phyloP scores from a whole-genome alignment of 1,140 invertebrate genomes.

The Tetragonula clypearis region DNA sequence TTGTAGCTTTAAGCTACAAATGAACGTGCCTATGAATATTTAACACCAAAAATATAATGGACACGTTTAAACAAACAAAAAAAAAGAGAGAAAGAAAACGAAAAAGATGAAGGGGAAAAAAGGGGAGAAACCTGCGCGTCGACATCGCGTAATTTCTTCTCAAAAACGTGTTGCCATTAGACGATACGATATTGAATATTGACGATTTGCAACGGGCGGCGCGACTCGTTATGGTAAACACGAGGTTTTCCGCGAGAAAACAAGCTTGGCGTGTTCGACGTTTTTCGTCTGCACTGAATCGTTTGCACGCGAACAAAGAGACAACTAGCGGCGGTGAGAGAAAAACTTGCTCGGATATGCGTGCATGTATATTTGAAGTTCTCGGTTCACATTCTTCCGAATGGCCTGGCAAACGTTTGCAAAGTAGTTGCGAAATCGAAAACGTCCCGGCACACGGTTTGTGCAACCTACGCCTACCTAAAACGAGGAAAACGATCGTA shows the following conservation, averaged over 20 bases:
- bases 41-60: neutral
- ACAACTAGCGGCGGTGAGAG: no score
- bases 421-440: slow-evolving; percentile 23
- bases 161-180: neutral
- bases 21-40: neutral
- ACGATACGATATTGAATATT: slow-evolving; percentile 14
- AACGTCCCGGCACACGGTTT: neutral
- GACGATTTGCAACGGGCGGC: neutral
- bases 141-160: neutral
- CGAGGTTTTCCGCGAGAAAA: neutral
- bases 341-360: neutral
- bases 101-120: no score
- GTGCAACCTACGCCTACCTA: neutral
- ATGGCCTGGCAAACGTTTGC: slow-evolving; percentile 25
- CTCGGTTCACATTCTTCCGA: slow-evolving; percentile 19
- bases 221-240: neutral
- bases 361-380: neutral
- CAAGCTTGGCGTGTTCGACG: neutral
- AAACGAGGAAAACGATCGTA: neutral
- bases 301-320: neutral
- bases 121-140: neutral
- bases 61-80: neutral
- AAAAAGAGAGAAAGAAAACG: no score
- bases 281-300: slow-evolving; percentile 4
- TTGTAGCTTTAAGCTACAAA: neutral